Conservation (phyloP, 2,888 invertebrate genomes). For the Amphipyra tragopoginis region DNA sequence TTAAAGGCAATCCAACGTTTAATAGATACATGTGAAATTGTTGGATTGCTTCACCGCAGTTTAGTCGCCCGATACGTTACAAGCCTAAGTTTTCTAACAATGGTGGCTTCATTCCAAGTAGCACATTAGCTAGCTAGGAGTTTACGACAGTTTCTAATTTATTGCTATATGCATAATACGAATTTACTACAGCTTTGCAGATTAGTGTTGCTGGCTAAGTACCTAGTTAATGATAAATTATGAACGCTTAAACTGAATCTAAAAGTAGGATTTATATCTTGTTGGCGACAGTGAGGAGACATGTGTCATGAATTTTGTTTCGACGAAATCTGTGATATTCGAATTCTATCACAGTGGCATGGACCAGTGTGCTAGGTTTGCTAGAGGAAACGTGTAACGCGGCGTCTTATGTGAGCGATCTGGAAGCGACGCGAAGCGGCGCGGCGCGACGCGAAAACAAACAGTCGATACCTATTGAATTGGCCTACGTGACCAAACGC, state of each 20-base stretch:
- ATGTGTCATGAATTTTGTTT: too few species aligned
- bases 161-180: conserved; percentile 15
- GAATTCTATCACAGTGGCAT: too few species aligned
- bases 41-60: not conserved
- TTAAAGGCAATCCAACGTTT: too few species aligned
- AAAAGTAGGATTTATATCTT: conserved; percentile 8
- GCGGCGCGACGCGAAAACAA: too few species aligned
- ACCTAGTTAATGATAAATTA: not conserved
- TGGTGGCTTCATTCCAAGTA: conserved; percentile 38
- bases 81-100: conserved; percentile 8
- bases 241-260: not conserved
- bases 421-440: too few species aligned
- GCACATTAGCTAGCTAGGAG: conserved; percentile 8
- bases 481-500: too few species aligned
- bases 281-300: not conserved
- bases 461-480: too few species aligned
- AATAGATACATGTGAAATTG: too few species aligned
- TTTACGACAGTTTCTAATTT: conserved; percentile 23
- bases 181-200: not conserved
- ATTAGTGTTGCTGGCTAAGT: conserved; percentile 1
- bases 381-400: too few species aligned
- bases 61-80: conserved; percentile 1
- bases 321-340: too few species aligned
- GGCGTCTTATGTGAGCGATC: too few species aligned
- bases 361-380: too few species aligned